phyloP scores from a whole-genome alignment of 2,888 invertebrate species.

The Agrilus biguttatus region DNA sequence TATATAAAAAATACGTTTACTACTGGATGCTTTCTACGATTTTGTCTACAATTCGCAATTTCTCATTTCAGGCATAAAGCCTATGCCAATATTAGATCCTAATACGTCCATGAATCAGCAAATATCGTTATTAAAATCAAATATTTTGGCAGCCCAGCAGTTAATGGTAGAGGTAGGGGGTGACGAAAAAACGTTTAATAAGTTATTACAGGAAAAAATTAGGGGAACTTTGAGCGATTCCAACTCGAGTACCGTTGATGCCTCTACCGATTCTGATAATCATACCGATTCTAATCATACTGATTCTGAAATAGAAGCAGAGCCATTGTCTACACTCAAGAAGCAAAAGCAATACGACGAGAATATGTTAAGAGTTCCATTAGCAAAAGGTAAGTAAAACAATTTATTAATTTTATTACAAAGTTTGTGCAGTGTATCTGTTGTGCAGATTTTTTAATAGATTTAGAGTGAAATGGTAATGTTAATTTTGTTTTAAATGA shows the following conservation, averaged over 20 bases:
- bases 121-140: slow-evolving; percentile 40
- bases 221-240: slow-evolving; percentile 40
- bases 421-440: background rate
- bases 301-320: slow-evolving; percentile 38
- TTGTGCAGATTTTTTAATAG: too few species aligned
- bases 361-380: slow-evolving; percentile 45
- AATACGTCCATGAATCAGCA: slow-evolving; percentile 41
- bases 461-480: too few species aligned
- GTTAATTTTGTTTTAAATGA: background rate
- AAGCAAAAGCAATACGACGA: slow-evolving; percentile 39
- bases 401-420: background rate
- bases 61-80: slow-evolving; percentile 42
- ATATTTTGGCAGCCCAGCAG: slow-evolving; percentile 56
- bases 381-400: slow-evolving; percentile 37
- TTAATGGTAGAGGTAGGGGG: slow-evolving; percentile 30
- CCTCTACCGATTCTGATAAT: slow-evolving; percentile 44
- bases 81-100: slow-evolving; percentile 45
- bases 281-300: slow-evolving; percentile 43
- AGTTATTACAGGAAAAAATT: slow-evolving; percentile 39
- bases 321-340: slow-evolving; percentile 24
- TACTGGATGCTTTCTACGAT: too few species aligned
- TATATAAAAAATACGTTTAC: too few species aligned
- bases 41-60: too few species aligned
- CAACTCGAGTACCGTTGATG: slow-evolving; percentile 36
- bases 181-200: slow-evolving; percentile 33